Base-by-base conservation (phyloP, 2,797 vertebrate genomes). In the Enteromius mattozi region DNA sequence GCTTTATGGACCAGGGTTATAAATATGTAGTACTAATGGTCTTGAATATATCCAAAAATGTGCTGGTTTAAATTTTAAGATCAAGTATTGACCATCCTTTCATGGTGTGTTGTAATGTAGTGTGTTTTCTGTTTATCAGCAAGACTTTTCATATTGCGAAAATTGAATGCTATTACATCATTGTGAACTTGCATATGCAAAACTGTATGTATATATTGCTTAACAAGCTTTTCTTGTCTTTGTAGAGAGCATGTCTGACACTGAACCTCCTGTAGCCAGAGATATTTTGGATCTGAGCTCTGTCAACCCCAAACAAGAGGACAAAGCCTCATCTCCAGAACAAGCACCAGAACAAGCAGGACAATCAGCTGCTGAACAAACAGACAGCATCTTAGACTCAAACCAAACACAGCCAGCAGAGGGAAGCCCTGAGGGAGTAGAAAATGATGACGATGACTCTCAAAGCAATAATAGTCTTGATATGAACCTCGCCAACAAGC, bases 381-480 rank as follows among this genome's bases (percentile, higher is more conserved):
- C 61, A 13, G 84, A 83, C 30, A 45, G 6, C 24, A 63, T 21
- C n/a, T 47, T 59, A 6, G 87, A 87, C 56, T 42, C 40, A 37
- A 77, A 81, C 13, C 49, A 61, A 68, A 81, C 71, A 61, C 79
- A 75, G 27, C 12, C 40, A 5, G 21, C 5, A 6, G 76, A 82
- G 16, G 45, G n/a, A 16, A 27, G 14, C 2, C 24, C 30, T 35
- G 51, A 89, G 71, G 88, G 89, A 9, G 93, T 93, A 35, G 93
- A 90, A 16, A 82, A 90, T 0, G 95, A 95, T 0, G 95, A 96
- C 19, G 94, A 93, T 0, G 98, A 99, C 90, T 94, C 95, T 3
- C 95, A 96, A 91, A 99, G 97, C 96, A 98, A 98, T 93, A 96
- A 96, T 89, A 98, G 97, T 92, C 94, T 99, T 92, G 98, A 99